These are phyloP conservation scores for Odontomyia ornata DNA, from an alignment of 2,888 invertebrate genomes.

Conservation along the genomic window DNA sequence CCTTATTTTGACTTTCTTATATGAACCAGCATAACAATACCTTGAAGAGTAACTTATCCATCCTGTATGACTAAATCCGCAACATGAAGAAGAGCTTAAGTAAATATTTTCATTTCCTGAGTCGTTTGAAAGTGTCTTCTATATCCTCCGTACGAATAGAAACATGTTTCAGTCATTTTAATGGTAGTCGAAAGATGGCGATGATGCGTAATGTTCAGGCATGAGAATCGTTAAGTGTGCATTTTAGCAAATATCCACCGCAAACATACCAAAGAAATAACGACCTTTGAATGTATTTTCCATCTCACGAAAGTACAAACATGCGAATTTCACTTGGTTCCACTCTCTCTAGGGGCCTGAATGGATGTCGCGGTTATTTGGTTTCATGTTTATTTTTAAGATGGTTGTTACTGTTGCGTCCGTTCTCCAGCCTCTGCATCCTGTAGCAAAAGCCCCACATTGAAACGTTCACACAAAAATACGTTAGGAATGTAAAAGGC, in stretches of 20 bases:
- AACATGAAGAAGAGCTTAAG: neutral
- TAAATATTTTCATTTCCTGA: slow-evolving; percentile 9
- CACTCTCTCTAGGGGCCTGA: too few relatives aligned
- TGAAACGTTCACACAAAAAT: too few relatives aligned
- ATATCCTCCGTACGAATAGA: too few relatives aligned
- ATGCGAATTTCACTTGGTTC: too few relatives aligned
- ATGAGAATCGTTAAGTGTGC: neutral
- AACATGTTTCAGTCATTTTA: neutral
- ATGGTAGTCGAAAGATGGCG: neutral
- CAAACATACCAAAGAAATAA: neutral
- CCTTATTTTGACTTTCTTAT: slow-evolving; percentile 4
- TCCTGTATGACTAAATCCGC: neutral
- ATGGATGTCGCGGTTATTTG: neutral
- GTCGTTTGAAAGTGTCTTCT: neutral
- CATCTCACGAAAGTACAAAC: too few relatives aligned
- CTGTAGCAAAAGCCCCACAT: neutral
- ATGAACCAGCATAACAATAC: neutral
- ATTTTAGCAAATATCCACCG: neutral
- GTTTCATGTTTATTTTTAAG: slow-evolving; percentile 25
- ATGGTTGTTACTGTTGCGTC: neutral
- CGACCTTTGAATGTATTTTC: neutral
- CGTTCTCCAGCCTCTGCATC: neutral
- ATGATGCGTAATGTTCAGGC: neutral
- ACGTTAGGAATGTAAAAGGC: neutral
- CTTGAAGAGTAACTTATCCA: too few relatives aligned